Percentiles rank a stretch among this genome's conserved stretches.
phyloP scores from a whole-genome alignment of 1,140 invertebrate species.

The Platyura marginata region DNA sequence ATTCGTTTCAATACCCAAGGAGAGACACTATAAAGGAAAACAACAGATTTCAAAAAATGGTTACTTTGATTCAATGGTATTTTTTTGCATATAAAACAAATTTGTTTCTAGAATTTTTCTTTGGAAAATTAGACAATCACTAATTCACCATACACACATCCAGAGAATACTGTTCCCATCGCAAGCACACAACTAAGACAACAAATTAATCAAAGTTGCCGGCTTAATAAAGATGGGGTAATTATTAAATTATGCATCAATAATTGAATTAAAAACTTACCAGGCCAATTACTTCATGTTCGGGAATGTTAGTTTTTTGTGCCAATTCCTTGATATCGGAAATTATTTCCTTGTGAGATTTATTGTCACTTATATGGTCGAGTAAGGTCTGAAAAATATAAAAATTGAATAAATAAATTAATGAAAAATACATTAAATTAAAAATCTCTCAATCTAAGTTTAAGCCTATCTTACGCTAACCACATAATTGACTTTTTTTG shows the following conservation, averaged over 20 bases:
- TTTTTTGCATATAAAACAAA: too few relatives aligned
- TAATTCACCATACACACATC: not conserved
- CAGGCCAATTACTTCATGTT: constrained; percentile 73
- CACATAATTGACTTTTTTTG: not conserved
- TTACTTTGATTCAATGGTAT: too few relatives aligned
- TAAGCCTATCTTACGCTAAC: too few relatives aligned
- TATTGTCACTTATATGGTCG: constrained; percentile 67
- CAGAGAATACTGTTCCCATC: not conserved
- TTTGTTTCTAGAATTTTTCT: not conserved
- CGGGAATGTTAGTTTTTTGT: constrained; percentile 57
- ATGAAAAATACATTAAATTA: not conserved
- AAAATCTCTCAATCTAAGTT: not conserved
- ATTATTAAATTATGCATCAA: too few relatives aligned
- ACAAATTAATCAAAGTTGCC: not conserved
- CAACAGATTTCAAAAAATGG: too few relatives aligned
- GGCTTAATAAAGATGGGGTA: not conserved
- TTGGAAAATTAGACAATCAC: not conserved
- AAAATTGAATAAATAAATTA: not conserved
- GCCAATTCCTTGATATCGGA: constrained; percentile 72
- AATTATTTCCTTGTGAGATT: constrained; percentile 63
- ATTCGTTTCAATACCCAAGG: too few relatives aligned
- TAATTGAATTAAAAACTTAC: constrained; percentile 28
- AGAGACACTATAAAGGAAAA: too few relatives aligned
- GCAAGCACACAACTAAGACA: not conserved
- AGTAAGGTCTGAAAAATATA: constrained; percentile 27